Conservation (phyloP, 1,140 invertebrate species). For the Ceratitis capitata region DNA sequence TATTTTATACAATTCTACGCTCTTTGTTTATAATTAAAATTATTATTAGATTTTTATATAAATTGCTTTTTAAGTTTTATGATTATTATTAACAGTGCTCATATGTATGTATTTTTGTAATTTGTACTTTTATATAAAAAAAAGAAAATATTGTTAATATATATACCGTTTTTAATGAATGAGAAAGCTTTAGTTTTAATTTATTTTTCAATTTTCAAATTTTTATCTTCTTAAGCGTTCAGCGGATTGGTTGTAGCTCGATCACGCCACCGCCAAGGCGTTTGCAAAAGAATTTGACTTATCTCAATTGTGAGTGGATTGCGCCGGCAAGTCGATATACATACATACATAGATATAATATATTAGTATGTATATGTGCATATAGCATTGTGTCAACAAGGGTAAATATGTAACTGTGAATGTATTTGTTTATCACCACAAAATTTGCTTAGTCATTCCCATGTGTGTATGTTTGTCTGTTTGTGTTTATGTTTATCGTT, state of each 20-base stretch:
- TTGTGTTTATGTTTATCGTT: neutral
- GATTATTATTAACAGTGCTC: neutral
- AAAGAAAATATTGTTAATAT: constrained; percentile 1
- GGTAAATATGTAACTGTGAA: neutral
- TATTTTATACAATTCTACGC: neutral
- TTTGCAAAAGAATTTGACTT: neutral
- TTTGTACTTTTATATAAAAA: neutral
- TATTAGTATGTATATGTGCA: neutral
- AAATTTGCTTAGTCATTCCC: neutral
- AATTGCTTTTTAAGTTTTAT: too few relatives aligned
- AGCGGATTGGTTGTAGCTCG: neutral
- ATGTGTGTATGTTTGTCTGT: neutral
- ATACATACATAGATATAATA: neutral
- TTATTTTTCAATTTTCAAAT: neutral
- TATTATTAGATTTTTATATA: neutral
- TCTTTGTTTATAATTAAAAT: neutral
- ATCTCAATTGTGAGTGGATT: neutral
- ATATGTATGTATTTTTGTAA: neutral
- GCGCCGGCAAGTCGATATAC: neutral
- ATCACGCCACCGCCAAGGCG: neutral
- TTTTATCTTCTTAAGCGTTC: neutral
- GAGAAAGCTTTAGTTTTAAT: neutral
- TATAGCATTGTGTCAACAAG: too few relatives aligned
- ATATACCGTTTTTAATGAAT: constrained; percentile 7
- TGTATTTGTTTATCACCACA: neutral